Percentiles rank a stretch among this genome's conserved stretches.
Conservation (phyloP, 2,888 invertebrate species). For the Nephrotoma appendiculata region DNA sequence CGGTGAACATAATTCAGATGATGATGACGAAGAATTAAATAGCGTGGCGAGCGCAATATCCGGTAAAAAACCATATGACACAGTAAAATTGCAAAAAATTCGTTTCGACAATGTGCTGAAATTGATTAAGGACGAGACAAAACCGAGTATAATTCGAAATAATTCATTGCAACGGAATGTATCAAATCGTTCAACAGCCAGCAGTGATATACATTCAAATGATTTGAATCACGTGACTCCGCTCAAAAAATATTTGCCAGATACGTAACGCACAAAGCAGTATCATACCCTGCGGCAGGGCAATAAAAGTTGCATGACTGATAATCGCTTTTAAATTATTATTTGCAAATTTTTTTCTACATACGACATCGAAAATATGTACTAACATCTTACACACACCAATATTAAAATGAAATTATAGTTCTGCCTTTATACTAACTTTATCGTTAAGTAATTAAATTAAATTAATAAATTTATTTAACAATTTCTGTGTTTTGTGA, state of each 20-base stretch:
- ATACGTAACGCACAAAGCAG: background rate
- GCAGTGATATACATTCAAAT: background rate
- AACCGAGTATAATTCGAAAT: slow-evolving; percentile 6
- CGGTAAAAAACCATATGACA: slow-evolving; percentile 1
- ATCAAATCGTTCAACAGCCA: background rate
- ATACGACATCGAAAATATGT: background rate
- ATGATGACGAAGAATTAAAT: background rate
- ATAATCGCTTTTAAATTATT: background rate
- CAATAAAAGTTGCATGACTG: background rate
- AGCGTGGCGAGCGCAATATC: background rate
- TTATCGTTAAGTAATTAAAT: background rate
- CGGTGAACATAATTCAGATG: background rate
- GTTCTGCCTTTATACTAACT: background rate
- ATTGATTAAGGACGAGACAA: slow-evolving; percentile 1
- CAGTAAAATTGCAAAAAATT: slow-evolving; percentile 1
- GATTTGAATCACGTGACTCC: background rate
- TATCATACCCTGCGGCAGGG: no score
- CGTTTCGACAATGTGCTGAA: slow-evolving; percentile 2
- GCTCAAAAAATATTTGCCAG: background rate
- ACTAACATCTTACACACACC: background rate
- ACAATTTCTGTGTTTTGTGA: background rate
- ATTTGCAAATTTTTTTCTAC: background rate
- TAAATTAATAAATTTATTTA: background rate
- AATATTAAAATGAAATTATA: background rate
- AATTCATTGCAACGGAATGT: background rate